These are phyloP conservation scores for Apistogramma diplotaenia DNA, from an alignment of 2,113 vertebrate species.

Conservation along the genomic window DNA sequence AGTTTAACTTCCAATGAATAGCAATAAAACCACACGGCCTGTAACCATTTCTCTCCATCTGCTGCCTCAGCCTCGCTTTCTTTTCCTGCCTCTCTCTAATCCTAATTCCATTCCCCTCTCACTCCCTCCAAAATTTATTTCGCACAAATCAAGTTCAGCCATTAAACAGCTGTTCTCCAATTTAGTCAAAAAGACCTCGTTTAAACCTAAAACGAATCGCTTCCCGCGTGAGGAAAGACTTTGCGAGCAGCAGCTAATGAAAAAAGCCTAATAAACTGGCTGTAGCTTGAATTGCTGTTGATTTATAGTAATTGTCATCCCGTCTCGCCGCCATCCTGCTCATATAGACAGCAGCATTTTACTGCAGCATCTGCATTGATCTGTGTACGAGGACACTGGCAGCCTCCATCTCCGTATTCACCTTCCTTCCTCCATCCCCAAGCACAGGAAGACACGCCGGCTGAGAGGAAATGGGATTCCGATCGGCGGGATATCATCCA, in stretches of 20 bases:
- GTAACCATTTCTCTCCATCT: conserved; percentile 36
- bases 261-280: conserved; percentile 14
- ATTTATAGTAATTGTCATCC: conserved; percentile 45
- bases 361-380: conserved; percentile 59
- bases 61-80: not conserved
- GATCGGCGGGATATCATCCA: conserved; percentile 68
- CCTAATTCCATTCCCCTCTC: not conserved
- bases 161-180: conserved; percentile 10
- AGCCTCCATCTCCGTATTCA: conserved; percentile 27
- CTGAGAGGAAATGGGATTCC: conserved; percentile 72
- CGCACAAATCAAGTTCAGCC: conserved; percentile 10
- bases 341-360: conserved; percentile 14
- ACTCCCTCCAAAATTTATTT: not conserved
- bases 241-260: not conserved
- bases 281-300: conserved; percentile 18
- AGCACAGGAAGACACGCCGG: conserved; percentile 57
- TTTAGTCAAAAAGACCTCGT: not conserved
- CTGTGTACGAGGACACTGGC: conserved; percentile 32
- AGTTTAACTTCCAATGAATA: conserved; percentile 72
- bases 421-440: conserved; percentile 23
- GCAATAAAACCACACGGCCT: conserved; percentile 65
- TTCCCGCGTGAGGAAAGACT: not conserved
- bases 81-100: conserved; percentile 11
- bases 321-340: conserved; percentile 13
- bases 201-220: conserved; percentile 6